phyloP scores from a whole-genome alignment of 2,113 vertebrate species.

The Seriola rivoliana region DNA sequence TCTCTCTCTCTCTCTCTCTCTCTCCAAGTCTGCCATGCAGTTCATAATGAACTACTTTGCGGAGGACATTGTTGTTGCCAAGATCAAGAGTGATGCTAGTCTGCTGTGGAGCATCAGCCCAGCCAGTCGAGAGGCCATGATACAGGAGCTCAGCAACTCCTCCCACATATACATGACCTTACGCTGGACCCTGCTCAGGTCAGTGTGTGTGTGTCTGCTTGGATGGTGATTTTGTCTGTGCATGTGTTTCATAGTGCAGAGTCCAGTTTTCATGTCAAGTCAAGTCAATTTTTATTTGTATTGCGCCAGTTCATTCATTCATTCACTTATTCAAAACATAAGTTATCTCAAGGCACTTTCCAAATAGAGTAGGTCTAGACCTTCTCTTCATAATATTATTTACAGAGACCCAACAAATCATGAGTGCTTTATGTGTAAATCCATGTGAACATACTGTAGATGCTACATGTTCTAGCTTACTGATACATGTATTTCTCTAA shows the following conservation, averaged over 20 bases:
- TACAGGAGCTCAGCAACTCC: slow-evolving; percentile 77
- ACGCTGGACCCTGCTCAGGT: slow-evolving; percentile 80
- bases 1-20: not conserved
- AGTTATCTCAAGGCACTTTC: too few species aligned
- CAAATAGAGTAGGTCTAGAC: too few species aligned
- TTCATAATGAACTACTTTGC: slow-evolving; percentile 80
- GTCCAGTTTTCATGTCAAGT: not conserved
- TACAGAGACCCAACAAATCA: too few species aligned
- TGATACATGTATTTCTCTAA: not conserved
- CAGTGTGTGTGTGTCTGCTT: slow-evolving; percentile 13
- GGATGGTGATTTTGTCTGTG: too few species aligned
- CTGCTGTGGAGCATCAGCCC: slow-evolving; percentile 84
- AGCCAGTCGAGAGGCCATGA: slow-evolving; percentile 70
- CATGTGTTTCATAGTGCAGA: not conserved
- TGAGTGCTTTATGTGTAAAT: not conserved
- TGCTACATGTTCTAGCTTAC: not conserved
- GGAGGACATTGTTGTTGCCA: slow-evolving; percentile 74
- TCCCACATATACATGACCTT: slow-evolving; percentile 77
- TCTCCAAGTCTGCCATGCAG: slow-evolving; percentile 73
- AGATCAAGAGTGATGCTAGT: slow-evolving; percentile 85
- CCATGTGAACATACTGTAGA: not conserved
- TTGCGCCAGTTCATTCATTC: too few species aligned
- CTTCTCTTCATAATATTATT: too few species aligned
- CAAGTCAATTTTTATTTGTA: too few species aligned
- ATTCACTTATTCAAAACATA: too few species aligned